These are phyloP conservation scores for Pampus argenteus DNA, from an alignment of 2,797 vertebrate genomes.

Conservation along the genomic window DNA sequence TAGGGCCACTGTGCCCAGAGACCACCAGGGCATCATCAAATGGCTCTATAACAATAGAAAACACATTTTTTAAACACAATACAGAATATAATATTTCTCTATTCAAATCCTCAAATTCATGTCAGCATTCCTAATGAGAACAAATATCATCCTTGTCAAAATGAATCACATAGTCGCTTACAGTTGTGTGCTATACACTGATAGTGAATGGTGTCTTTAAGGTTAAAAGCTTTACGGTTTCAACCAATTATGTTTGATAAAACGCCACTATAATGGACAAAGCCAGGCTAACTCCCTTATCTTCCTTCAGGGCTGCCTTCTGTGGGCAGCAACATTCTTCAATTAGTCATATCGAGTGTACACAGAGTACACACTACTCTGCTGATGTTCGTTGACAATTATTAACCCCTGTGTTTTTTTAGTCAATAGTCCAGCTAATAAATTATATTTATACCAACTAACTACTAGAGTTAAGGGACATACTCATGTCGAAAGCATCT, in stretches of 20 bases:
- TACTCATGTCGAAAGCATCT: slow-evolving; percentile 98
- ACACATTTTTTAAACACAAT: neutral
- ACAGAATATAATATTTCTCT: neutral
- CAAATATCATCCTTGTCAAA: slow-evolving; percentile 1
- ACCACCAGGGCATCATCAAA: slow-evolving; percentile 94
- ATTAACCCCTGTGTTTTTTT: slow-evolving; percentile 31
- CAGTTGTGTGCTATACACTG: slow-evolving; percentile 24
- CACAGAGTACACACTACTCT: slow-evolving; percentile 39
- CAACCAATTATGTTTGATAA: slow-evolving; percentile 55
- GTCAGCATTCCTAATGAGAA: slow-evolving; percentile 9
- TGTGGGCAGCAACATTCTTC: slow-evolving; percentile 48
- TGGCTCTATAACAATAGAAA: slow-evolving; percentile 85
- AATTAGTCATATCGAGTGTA: slow-evolving; percentile 53
- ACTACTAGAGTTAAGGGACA: slow-evolving; percentile 65
- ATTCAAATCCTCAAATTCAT: neutral
- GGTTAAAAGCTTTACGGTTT: slow-evolving; percentile 40
- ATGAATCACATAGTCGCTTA: slow-evolving; percentile 15
- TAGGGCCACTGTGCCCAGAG: slow-evolving; percentile 69
- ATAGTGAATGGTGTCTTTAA: slow-evolving; percentile 41
- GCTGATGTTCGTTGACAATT: slow-evolving; percentile 30
- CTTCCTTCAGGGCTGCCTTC: slow-evolving; percentile 40
- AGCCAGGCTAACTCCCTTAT: slow-evolving; percentile 60
- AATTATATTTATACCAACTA: slow-evolving; percentile 2
- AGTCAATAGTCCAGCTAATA: neutral
- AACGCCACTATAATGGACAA: slow-evolving; percentile 59